A percentile compares a stretch with the other conserved stretches of the same genome.
phyloP scores from a whole-genome alignment of 92 coral and sea anemone species.

The Phenganax stokvisi region DNA sequence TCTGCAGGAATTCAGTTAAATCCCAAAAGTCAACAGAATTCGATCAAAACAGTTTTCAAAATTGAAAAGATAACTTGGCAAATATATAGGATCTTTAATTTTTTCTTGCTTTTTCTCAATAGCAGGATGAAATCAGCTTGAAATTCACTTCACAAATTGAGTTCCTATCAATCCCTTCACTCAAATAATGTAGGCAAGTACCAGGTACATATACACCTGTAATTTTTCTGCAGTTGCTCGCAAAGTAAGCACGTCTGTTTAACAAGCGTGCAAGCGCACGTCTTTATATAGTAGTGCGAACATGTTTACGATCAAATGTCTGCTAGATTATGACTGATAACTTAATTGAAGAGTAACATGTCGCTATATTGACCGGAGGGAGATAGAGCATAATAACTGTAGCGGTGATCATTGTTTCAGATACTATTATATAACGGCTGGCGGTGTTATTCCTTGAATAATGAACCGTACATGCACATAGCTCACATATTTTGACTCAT shows the following conservation, averaged over 20 bases:
- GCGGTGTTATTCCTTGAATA: neutral
- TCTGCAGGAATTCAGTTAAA: too few relatives aligned
- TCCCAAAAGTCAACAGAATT: too few relatives aligned
- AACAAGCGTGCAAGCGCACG: neutral
- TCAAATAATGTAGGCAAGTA: too few relatives aligned
- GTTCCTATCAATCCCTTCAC: too few relatives aligned
- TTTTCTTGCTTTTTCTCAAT: too few relatives aligned
- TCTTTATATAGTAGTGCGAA: neutral
- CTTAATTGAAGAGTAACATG: slow-evolving; percentile 9
- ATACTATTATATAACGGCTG: neutral
- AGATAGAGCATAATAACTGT: neutral
- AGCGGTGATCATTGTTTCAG: slow-evolving; percentile 2
- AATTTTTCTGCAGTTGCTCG: neutral
- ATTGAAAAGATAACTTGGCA: too few relatives aligned
- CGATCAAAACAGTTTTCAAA: too few relatives aligned
- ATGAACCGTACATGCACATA: neutral
- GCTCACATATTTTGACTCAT: slow-evolving; percentile 1
- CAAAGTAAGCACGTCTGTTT: neutral
- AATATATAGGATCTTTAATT: too few relatives aligned
- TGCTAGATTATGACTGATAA: slow-evolving; percentile 3
- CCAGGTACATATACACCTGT: too few relatives aligned
- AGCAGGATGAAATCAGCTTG: too few relatives aligned
- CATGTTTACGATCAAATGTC: slow-evolving; percentile 15
- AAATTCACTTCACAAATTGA: too few relatives aligned
- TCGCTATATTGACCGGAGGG: slow-evolving; percentile 5